A percentile compares a stretch with the other conserved stretches of the same genome.
These are phyloP conservation scores for Drosophila aff. DNA, from an alignment of 1,140 invertebrate genomes.

Conservation along the genomic window DNA sequence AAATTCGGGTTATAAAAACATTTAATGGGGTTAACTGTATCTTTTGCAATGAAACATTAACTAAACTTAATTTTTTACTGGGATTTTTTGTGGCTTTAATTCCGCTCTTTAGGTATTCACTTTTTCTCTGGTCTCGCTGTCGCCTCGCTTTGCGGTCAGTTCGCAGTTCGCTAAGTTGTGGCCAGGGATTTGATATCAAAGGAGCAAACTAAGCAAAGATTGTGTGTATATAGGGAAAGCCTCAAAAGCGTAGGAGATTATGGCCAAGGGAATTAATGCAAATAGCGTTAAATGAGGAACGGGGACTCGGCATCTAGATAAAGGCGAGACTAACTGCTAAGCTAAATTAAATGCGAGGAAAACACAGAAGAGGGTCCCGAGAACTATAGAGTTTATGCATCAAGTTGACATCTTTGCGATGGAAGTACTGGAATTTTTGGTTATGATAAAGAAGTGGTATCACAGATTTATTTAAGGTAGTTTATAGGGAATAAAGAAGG, in stretches of 20 bases:
- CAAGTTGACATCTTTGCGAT: conserved; percentile 6
- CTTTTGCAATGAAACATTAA: conserved; percentile 77
- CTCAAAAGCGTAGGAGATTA: conserved; percentile 20
- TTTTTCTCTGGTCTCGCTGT: conserved; percentile 30
- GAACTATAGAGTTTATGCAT: conserved; percentile 5
- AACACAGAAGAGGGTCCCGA: background rate
- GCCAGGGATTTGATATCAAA: conserved; percentile 61
- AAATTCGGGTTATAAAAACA: conserved; percentile 58
- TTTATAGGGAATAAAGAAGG: background rate
- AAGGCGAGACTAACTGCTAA: conserved; percentile 19
- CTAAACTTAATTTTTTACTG: conserved; percentile 25
- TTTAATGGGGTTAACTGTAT: conserved; percentile 55
- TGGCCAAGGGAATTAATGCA: conserved; percentile 16
- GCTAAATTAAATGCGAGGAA: background rate
- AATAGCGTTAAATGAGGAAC: conserved; percentile 21
- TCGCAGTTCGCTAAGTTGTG: conserved; percentile 55
- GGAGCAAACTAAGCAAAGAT: conserved; percentile 25
- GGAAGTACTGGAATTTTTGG: background rate
- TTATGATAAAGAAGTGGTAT: no score
- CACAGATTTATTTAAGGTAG: background rate
- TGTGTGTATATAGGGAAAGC: conserved; percentile 31
- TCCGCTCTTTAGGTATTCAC: conserved; percentile 20
- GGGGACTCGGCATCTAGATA: conserved; percentile 15
- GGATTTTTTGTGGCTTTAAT: conserved; percentile 25
- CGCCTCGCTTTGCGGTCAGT: conserved; percentile 45